Evolutionary conservation across 2,797 vertebrate genomes (phyloP).

Genomic region (Periparus ater): DNA sequence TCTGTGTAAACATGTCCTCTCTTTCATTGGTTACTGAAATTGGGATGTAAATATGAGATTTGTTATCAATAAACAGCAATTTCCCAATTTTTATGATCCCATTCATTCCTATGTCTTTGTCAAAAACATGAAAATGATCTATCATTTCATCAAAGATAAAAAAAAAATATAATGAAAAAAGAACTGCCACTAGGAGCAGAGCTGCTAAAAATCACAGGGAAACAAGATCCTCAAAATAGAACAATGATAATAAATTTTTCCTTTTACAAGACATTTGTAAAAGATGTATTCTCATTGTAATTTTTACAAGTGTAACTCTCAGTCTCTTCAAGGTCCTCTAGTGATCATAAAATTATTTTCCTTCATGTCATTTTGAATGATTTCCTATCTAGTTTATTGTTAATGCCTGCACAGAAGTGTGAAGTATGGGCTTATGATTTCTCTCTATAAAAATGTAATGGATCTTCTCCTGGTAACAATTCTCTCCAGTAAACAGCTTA

Average conservation of each 20-base stretch:
- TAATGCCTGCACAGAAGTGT: conserved; percentile 41
- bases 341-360: conserved; percentile 23
- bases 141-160: neutral
- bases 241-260: conserved; percentile 6
- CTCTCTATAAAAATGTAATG: conserved; percentile 32
- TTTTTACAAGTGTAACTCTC: conserved; percentile 34
- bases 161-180: neutral
- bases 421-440: conserved; percentile 41
- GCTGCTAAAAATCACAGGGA: conserved; percentile 19
- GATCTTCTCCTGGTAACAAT: conserved; percentile 10
- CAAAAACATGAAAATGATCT: neutral
- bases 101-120: neutral
- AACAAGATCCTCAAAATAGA: neutral
- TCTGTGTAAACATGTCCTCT: neutral
- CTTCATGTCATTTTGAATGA: conserved; percentile 42
- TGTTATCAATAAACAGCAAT: neutral
- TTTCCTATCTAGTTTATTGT: conserved; percentile 48
- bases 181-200: neutral
- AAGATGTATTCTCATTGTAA: neutral
- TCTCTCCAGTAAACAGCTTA: neutral
- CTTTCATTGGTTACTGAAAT: neutral
- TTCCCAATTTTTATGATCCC: neutral
- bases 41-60: neutral
- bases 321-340: neutral
- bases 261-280: conserved; percentile 40